These are phyloP conservation scores for Ameiurus melas DNA, from an alignment of 2,113 vertebrate species.

Conservation along the genomic window DNA sequence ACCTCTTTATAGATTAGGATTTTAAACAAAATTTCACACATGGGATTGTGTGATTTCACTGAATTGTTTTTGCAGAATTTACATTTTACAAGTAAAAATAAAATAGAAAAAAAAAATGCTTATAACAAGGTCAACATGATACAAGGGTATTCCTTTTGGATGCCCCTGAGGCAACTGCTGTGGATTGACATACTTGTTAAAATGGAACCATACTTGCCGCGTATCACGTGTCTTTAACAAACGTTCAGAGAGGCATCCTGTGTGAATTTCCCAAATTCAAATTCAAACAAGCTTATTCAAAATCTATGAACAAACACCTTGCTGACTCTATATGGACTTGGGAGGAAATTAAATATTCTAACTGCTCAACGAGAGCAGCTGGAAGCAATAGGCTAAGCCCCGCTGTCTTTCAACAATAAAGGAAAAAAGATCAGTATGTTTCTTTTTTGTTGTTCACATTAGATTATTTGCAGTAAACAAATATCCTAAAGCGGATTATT, in stretches of 20 bases:
- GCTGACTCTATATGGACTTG: too few species aligned
- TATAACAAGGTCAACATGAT: background rate
- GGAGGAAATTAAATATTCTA: background rate
- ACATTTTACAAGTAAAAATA: background rate
- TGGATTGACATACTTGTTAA: background rate
- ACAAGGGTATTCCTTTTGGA: background rate
- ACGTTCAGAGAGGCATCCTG: background rate
- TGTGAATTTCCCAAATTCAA: background rate
- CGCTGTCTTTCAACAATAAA: background rate
- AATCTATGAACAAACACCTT: conserved; percentile 7
- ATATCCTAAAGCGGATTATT: background rate
- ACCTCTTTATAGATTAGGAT: background rate
- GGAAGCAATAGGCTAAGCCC: background rate
- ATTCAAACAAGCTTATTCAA: background rate
- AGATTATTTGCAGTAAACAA: background rate
- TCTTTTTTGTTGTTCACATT: background rate
- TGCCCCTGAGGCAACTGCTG: background rate
- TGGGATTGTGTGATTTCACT: background rate
- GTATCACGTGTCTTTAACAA: background rate
- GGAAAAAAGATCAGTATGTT: background rate
- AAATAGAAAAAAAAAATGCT: background rate
- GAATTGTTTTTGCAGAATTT: background rate
- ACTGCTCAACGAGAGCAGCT: background rate
- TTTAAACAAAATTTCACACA: background rate
- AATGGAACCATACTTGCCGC: background rate